A percentile compares a stretch with the other conserved stretches of the same genome.
Conservation (phyloP, 2,888 invertebrate genomes). For the Agrilus mali region DNA sequence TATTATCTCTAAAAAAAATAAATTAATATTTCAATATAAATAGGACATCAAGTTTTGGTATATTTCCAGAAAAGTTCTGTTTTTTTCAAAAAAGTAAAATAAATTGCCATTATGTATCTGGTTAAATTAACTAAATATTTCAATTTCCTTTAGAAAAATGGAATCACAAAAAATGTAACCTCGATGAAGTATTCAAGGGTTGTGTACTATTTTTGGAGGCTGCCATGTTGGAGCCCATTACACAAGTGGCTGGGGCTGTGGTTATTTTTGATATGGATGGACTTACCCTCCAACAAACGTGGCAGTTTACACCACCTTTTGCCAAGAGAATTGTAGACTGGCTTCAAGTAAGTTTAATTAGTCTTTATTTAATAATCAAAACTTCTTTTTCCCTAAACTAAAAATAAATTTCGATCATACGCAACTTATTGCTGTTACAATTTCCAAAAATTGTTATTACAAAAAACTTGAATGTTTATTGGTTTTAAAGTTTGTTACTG, state of each 20-base stretch:
- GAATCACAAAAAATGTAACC: slow-evolving; percentile 65
- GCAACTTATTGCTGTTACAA: no score
- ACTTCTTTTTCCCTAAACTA: no score
- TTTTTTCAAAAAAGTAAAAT: no score
- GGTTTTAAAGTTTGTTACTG: no score
- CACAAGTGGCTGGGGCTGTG: slow-evolving; percentile 62
- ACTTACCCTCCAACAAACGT: slow-evolving; percentile 64
- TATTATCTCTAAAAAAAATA: no score
- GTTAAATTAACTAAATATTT: background rate
- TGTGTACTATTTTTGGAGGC: slow-evolving; percentile 70
- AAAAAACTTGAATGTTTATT: no score
- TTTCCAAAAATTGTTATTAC: no score
- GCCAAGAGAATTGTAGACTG: slow-evolving; percentile 77
- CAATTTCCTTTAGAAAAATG: slow-evolving; percentile 50
- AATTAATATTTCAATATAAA: no score
- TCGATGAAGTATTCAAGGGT: slow-evolving; percentile 76
- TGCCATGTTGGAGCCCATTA: slow-evolving; percentile 67
- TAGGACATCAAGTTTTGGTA: no score
- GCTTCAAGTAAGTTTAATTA: slow-evolving; percentile 46
- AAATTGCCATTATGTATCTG: no score
- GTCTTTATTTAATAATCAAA: background rate
- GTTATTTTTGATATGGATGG: slow-evolving; percentile 82
- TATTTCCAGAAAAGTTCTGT: no score
- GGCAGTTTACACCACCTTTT: slow-evolving; percentile 77
- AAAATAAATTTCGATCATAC: no score